A percentile compares a stretch with the other conserved stretches of the same genome.
These are phyloP conservation scores for Julus scanicus DNA, from an alignment of 2,888 invertebrate genomes.

Conservation along the genomic window DNA sequence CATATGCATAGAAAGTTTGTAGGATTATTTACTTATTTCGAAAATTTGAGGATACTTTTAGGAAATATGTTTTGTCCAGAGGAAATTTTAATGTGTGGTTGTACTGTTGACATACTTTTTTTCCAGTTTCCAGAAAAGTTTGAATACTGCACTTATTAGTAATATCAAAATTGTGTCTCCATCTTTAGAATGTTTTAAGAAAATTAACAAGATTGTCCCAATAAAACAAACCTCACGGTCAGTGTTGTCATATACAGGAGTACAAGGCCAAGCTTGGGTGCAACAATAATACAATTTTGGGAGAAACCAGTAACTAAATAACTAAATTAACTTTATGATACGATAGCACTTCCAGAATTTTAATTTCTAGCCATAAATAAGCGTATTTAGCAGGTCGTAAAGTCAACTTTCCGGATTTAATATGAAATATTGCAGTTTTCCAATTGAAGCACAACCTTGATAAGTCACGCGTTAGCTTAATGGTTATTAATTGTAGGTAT, in stretches of 20 bases:
- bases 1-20: too few relatives aligned
- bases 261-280: not conserved
- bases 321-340: not conserved
- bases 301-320: not conserved
- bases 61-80: too few relatives aligned
- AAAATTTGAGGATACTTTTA: too few relatives aligned
- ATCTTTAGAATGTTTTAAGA: too few relatives aligned
- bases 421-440: not conserved
- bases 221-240: not conserved
- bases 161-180: too few relatives aligned
- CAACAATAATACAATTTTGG: not conserved
- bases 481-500: not conserved
- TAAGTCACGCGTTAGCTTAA: not conserved
- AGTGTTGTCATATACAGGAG: not conserved
- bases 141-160: not conserved
- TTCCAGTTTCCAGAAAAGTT: too few relatives aligned
- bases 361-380: not conserved
- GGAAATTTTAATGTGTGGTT: too few relatives aligned
- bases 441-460: not conserved
- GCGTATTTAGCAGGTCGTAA: not conserved
- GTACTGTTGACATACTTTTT: too few relatives aligned
- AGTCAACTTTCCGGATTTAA: not conserved
- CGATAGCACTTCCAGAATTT: not conserved
- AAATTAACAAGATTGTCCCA: too few relatives aligned
- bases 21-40: too few relatives aligned